These are phyloP conservation scores for Spondyliosoma cantharus DNA, from an alignment of 2,797 vertebrate genomes.

Conservation along the genomic window DNA sequence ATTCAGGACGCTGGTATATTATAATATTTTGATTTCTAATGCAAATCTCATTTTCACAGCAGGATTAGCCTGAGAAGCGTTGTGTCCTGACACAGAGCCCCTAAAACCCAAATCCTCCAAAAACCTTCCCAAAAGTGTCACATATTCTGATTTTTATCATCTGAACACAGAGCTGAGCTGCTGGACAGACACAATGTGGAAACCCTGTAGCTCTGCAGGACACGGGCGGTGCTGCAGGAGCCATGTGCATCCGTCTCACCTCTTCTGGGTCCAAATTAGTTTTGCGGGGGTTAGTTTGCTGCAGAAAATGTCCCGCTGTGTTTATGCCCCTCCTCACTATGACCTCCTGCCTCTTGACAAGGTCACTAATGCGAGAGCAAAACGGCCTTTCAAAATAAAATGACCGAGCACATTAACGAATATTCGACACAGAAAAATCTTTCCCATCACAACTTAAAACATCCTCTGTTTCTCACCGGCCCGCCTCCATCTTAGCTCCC, in stretches of 20 bases:
- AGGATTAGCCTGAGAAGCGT: no score
- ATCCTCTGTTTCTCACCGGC: background rate
- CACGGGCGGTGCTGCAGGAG: background rate
- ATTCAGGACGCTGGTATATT: background rate
- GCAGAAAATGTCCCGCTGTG: background rate
- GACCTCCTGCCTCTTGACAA: constrained; percentile 1
- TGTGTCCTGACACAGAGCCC: background rate
- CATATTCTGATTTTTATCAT: background rate
- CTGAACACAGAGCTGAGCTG: background rate
- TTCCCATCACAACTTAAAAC: no score
- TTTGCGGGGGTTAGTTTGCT: background rate
- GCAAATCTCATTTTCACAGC: no score
- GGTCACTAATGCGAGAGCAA: background rate
- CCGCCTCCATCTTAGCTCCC: background rate
- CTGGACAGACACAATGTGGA: background rate
- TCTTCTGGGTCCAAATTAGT: background rate
- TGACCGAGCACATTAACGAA: background rate
- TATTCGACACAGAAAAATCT: no score
- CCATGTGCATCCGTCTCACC: background rate
- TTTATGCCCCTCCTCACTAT: background rate
- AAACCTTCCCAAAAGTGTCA: background rate
- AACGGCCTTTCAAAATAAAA: constrained; percentile 2
- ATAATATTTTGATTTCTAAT: background rate
- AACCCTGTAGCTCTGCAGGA: background rate
- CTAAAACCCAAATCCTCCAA: background rate